Evolutionary conservation across 2,113 vertebrate species (phyloP).

Genomic region (Azemiops feae): DNA sequence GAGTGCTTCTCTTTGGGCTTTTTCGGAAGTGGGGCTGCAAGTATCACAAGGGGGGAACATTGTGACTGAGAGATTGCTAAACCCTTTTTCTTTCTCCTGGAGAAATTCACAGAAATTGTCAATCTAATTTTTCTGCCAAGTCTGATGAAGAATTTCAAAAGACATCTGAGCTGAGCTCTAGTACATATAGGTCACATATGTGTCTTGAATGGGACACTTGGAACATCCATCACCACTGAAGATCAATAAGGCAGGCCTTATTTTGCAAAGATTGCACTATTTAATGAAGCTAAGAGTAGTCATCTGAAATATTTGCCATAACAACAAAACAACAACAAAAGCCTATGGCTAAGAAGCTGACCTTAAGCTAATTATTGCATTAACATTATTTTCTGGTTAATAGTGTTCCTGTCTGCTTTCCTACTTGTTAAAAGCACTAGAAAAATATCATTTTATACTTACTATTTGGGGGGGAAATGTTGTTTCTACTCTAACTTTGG

Average conservation of each 20-base stretch:
- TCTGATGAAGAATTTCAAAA: too few relatives aligned
- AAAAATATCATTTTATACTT: conserved; percentile 42
- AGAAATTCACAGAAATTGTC: background rate
- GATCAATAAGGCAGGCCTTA: background rate
- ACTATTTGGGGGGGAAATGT: background rate
- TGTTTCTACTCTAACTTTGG: conserved; percentile 36
- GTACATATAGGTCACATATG: background rate
- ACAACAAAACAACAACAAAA: conserved; percentile 23
- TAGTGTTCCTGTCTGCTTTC: conserved; percentile 45
- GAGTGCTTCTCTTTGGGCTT: background rate
- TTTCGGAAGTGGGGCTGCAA: background rate
- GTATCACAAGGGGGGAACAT: background rate
- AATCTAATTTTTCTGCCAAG: background rate
- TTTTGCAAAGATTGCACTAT: background rate
- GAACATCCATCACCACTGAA: background rate
- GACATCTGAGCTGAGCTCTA: background rate
- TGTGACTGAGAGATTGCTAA: background rate
- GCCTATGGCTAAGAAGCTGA: background rate
- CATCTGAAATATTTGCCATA: background rate
- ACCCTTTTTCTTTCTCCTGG: background rate
- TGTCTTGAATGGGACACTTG: background rate
- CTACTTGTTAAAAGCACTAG: conserved; percentile 44
- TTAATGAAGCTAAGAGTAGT: background rate
- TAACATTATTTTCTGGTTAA: conserved; percentile 28
- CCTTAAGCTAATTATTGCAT: conserved; percentile 16